Evolutionary conservation across 1,140 invertebrate genomes (phyloP).

Genomic region (Alviniconcha marisindica): DNA sequence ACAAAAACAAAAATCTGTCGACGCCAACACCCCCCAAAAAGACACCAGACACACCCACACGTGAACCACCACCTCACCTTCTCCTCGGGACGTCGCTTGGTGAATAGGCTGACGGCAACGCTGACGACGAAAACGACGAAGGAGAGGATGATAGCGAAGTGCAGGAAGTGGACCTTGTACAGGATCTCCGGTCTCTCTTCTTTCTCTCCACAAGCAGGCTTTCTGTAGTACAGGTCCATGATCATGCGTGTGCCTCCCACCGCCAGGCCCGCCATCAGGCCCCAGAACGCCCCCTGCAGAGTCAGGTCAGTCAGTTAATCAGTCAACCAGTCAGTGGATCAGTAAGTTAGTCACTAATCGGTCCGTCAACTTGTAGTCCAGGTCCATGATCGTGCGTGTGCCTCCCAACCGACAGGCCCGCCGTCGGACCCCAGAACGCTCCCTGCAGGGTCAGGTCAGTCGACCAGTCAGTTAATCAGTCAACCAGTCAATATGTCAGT

Average conservation of each 20-base stretch:
- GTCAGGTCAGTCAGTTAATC: not conserved
- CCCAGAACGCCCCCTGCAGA: constrained; percentile 79
- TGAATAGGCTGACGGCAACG: constrained; percentile 67
- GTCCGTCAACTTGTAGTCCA: too few species aligned
- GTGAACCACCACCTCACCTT: constrained; percentile 57
- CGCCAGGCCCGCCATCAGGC: constrained; percentile 77
- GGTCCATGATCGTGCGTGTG: constrained; percentile 69
- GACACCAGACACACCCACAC: too few species aligned
- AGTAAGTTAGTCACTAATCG: too few species aligned
- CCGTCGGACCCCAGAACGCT: constrained; percentile 79
- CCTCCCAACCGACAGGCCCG: constrained; percentile 77
- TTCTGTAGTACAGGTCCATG: constrained; percentile 63
- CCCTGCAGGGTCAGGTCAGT: constrained; percentile 75
- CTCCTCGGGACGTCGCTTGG: constrained; percentile 53
- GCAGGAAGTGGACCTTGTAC: constrained; percentile 69
- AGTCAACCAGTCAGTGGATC: too few species aligned
- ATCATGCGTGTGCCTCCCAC: constrained; percentile 74
- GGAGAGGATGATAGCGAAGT: constrained; percentile 70
- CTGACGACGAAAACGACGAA: constrained; percentile 59
- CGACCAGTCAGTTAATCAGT: too few species aligned
- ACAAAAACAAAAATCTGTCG: too few species aligned
- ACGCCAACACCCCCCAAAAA: too few species aligned
- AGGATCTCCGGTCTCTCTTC: constrained; percentile 61
- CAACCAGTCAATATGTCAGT: too few species aligned
- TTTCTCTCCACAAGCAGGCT: constrained; percentile 62